Evolutionary conservation across 1,140 invertebrate genomes (phyloP), one percentile per base, ranked within the genome.

Genomic region (Drosophila tristis): DNA sequence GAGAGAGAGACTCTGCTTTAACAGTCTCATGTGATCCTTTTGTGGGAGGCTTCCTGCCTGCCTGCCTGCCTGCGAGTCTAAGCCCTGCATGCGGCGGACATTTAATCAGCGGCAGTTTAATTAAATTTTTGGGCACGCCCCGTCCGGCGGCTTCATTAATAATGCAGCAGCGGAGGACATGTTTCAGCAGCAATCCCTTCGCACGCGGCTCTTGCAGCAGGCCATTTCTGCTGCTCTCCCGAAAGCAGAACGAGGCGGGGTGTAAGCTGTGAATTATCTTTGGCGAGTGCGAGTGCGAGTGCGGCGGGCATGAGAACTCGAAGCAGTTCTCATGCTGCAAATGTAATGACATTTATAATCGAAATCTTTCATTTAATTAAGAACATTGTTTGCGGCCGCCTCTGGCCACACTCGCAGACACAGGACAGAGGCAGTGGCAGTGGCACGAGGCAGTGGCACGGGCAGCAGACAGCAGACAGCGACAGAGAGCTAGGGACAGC

Each of bases 281-380:
- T 20, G 20, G 20, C 20, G 20, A 20, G 1, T 20, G 20, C 20
- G n/a, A n/a, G n/a, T n/a, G n/a, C n/a, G 16, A 16, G 16, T 16
- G 16, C 16, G 16, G 16, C 16, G 16, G 16, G 16, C 16, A 16
- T 16, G 45, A 39, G 64, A 66, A 66, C 64, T 13, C n/a, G n/a
- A n/a, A n/a, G 5, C 9, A n/a, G 13, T 13, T 47, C 0, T 16
- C 16, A 16, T 23, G 7, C 63, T 74, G 79, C 45, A 81, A 81
- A 78, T 84, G 76, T 85, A 84, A 84, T 76, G 66, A 77, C 75
- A 87, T 87, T 78, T 87, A 86, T 78, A 78, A 86, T 86, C 82
- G 82, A 87, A 86, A 86, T 86, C 82, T 87, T 86, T 86, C 78
- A 86, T 86, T 86, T 87, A 86, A 86, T 86, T 86, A 86, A 86